Conservation (phyloP, 2,888 invertebrate genomes). For the Plebejus argus region DNA sequence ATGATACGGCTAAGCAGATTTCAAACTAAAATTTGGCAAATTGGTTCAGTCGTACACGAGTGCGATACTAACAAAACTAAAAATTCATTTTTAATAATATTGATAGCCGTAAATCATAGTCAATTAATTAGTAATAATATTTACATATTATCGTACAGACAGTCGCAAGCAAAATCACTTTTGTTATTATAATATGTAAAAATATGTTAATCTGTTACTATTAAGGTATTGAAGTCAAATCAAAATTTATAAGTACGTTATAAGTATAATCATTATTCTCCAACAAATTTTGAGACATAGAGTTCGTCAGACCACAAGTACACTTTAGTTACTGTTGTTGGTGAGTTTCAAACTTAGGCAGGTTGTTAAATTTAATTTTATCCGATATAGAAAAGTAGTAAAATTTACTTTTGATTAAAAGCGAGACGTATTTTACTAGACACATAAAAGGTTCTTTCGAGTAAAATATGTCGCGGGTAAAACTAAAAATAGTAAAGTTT, state of each 20-base stretch:
- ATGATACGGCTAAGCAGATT: no score
- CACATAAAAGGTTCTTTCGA: slow-evolving; percentile 13
- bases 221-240: neutral
- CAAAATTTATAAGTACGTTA: neutral
- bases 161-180: neutral
- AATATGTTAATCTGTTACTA: neutral
- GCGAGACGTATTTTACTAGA: slow-evolving; percentile 13
- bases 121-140: neutral
- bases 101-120: no score
- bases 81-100: no score
- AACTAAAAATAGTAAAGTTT: slow-evolving; percentile 44
- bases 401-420: slow-evolving; percentile 27
- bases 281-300: slow-evolving; percentile 5
- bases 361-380: slow-evolving; percentile 23
- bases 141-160: neutral
- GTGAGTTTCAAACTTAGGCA: slow-evolving; percentile 5
- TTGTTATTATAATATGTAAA: neutral
- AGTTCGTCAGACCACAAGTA: slow-evolving; percentile 12
- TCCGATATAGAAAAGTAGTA: slow-evolving; percentile 21
- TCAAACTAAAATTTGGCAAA: no score
- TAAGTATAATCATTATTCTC: slow-evolving; percentile 1
- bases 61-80: no score
- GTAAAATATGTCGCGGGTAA: slow-evolving; percentile 24
- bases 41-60: no score
- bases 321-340: slow-evolving; percentile 14